Percentiles rank a stretch among this genome's conserved stretches.
These are phyloP conservation scores for Odobenus rosmarus DNA, from an alignment of 2,113 vertebrate species.

Conservation along the genomic window DNA sequence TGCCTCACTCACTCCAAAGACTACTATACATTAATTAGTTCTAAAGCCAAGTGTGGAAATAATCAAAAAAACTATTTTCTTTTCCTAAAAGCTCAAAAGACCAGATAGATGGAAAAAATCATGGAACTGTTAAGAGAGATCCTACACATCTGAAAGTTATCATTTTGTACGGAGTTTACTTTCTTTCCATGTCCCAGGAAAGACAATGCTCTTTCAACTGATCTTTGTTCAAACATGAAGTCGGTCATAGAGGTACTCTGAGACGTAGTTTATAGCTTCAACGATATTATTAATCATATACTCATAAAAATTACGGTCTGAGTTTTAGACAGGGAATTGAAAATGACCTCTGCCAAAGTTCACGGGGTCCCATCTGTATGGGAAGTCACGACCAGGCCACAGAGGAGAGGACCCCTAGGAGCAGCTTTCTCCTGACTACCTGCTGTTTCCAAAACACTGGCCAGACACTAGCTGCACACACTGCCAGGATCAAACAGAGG, in stretches of 20 bases:
- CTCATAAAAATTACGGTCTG: constrained; percentile 69
- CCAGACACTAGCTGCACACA: constrained; percentile 93
- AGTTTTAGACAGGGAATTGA: constrained; percentile 84
- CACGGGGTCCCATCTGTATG: constrained; percentile 96
- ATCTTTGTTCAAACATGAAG: constrained; percentile 46
- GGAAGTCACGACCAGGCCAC: constrained; percentile 90
- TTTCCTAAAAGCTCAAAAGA: background rate
- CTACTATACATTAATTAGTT: constrained; percentile 64
- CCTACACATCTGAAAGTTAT: constrained; percentile 31
- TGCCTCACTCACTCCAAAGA: constrained; percentile 82
- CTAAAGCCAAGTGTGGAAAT: constrained; percentile 44
- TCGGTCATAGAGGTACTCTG: background rate
- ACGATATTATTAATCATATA: constrained; percentile 63
- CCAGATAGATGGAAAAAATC: background rate
- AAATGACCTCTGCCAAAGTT: constrained; percentile 95
- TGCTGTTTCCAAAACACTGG: constrained; percentile 98
- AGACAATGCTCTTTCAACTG: background rate
- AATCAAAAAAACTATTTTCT: constrained; percentile 19
- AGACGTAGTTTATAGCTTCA: constrained; percentile 68
- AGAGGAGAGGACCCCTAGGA: constrained; percentile 92
- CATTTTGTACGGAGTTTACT: background rate
- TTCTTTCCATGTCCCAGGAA: constrained; percentile 21
- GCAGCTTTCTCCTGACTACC: constrained; percentile 95
- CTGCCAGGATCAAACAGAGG: constrained; percentile 95
- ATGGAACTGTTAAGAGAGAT: background rate